Evolutionary conservation across 1,140 invertebrate genomes (phyloP), one percentile per base, ranked within the genome.

Genomic region (Brachionus asplanchnoidis): DNA sequence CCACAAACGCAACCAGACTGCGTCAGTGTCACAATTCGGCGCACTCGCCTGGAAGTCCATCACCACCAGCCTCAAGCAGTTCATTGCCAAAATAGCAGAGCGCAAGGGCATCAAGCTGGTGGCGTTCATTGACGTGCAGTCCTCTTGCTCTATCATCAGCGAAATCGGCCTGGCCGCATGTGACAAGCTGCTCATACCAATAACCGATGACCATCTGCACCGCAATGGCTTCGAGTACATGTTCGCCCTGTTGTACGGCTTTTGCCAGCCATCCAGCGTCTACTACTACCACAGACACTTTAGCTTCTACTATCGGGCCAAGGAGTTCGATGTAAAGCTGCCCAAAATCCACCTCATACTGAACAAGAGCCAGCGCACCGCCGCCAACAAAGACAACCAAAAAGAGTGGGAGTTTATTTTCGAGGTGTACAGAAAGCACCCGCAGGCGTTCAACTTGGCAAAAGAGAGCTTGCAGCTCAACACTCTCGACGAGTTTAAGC

Each of bases 241-340:
- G 66, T 75, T 84, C 26, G 60, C 44, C 50, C 26, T 75, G 11
- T 17, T 84, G 14, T 77, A 84, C 44, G 83, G 73, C 17, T 60
- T 75, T 26, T 56, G 53, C 3, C 66, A 77, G 36, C 73, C 68
- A 0, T 70, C 80, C 7, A 84, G 68, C 46, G 66, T 66, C 6
- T 84, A 75, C 40, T 84, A 84, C 44, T 75, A 84, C 53, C 60
- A 84, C 60, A 60, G 83, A 44, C 44, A 84, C 40, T 77, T 73
- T 26, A 84, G 66, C 14, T 73, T 84, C 44, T 75, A 73, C 36
- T 84, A 53, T 65, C 26, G 66, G 14, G 68, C 68, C 7, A 46
- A 84, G 17, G 17, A 73, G n/a, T 9, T 56, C 60, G 56, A 73
- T 65, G 50, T 84, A 4, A 73, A 56, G 53, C 23, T 77, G 8